Conservation (phyloP, 2,888 invertebrate genomes). For the Netelia virgata region DNA sequence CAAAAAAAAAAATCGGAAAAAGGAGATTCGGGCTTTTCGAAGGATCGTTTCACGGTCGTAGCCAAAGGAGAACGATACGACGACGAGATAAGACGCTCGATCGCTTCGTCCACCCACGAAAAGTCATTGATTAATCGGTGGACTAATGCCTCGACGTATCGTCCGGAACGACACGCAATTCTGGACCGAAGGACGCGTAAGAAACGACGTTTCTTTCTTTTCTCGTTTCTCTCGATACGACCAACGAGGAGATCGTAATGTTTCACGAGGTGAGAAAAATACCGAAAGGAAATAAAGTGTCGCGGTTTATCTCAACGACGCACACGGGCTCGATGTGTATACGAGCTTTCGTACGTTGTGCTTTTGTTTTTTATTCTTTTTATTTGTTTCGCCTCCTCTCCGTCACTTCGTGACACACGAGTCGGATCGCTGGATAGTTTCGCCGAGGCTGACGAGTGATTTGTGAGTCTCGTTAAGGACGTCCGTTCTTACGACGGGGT, state of each 20-base stretch:
- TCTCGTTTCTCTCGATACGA: not conserved
- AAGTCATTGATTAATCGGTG: conserved; percentile 38
- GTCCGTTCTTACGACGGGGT: not conserved
- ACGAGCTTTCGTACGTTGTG: not conserved
- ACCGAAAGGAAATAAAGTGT: conserved; percentile 7
- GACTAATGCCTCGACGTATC: conserved; percentile 16
- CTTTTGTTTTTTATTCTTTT: not conserved
- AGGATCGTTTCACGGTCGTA: not conserved
- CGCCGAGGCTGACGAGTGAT: not conserved
- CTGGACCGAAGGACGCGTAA: not conserved
- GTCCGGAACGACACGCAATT: not conserved
- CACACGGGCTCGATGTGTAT: not conserved
- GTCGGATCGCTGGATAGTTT: not conserved
- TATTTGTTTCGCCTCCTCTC: not conserved
- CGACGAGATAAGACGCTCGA: not conserved
- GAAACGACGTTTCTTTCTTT: not conserved
- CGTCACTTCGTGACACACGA: not conserved
- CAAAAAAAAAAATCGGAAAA: too few species aligned
- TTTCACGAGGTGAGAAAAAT: not conserved
- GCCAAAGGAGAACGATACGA: not conserved
- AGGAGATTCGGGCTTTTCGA: not conserved
- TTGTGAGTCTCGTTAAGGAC: not conserved
- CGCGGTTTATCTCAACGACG: conserved; percentile 10
- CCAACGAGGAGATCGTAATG: not conserved
- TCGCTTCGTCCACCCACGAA: not conserved